These are phyloP conservation scores for Heliocidaris erythrogramma DNA, from an alignment of 35 echinoderm and acorn worm species.

Conservation along the genomic window DNA sequence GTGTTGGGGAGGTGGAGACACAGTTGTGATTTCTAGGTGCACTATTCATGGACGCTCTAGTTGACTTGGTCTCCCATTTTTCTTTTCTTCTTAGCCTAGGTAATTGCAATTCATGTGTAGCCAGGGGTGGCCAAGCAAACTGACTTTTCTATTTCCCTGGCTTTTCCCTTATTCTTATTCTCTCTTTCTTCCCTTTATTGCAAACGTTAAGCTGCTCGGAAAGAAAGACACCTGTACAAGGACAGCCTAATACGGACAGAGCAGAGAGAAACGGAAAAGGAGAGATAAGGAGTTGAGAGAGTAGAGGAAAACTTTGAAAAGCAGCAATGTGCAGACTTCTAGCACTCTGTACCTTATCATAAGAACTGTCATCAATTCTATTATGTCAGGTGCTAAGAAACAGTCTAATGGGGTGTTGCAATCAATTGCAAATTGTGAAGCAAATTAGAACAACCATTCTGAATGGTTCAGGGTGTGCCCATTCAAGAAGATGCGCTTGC, in stretches of 20 bases:
- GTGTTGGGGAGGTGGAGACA: background rate
- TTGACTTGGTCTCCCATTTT: background rate
- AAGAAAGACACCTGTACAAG: conserved; percentile 47
- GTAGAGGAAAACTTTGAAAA: too few species aligned
- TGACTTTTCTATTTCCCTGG: conserved; percentile 29
- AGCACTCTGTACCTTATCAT: too few species aligned
- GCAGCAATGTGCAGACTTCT: too few species aligned
- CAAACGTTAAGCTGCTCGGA: conserved; percentile 35
- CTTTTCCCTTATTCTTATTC: background rate
- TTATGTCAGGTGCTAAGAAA: too few species aligned
- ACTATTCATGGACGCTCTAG: background rate
- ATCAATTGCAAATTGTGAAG: too few species aligned
- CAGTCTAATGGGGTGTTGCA: too few species aligned
- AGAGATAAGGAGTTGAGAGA: too few species aligned
- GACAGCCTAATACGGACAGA: background rate
- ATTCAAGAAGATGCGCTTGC: too few species aligned
- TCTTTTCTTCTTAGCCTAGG: background rate
- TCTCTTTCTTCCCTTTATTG: background rate
- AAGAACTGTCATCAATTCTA: too few species aligned
- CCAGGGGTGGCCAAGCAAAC: conserved; percentile 42
- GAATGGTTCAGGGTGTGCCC: too few species aligned
- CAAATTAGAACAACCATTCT: too few species aligned
- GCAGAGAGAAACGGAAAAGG: background rate
- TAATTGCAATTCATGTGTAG: conserved; percentile 5
- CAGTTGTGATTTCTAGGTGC: background rate